Percentiles rank a stretch among this genome's conserved stretches.
These are phyloP conservation scores for Acipenser ruthenus DNA, from an alignment of 2,797 vertebrate species.

Conservation along the genomic window DNA sequence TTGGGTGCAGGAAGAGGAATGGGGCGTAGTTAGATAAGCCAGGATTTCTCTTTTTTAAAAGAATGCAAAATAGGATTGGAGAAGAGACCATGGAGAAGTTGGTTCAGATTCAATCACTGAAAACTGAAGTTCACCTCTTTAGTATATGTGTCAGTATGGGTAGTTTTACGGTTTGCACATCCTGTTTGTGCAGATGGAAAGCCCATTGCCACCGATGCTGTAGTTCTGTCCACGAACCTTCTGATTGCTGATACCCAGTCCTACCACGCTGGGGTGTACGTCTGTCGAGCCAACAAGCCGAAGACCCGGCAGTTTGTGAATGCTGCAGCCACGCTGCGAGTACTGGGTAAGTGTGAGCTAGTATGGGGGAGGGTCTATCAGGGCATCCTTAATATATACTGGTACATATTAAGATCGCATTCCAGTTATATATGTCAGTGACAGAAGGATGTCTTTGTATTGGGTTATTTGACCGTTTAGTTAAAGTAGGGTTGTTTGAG, in stretches of 20 bases:
- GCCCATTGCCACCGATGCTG: constrained; percentile 83
- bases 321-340: constrained; percentile 77
- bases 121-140: no score
- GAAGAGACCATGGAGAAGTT: no score
- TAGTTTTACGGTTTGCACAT: constrained; percentile 7
- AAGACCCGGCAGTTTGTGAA: constrained; percentile 83
- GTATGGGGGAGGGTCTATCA: neutral
- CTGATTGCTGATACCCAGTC: constrained; percentile 77
- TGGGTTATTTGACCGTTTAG: no score
- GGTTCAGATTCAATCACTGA: no score
- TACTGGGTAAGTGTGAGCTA: constrained; percentile 68
- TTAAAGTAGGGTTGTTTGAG: no score
- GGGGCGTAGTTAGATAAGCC: no score
- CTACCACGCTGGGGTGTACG: constrained; percentile 82
- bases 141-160: neutral
- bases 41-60: constrained; percentile 37
- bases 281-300: constrained; percentile 91
- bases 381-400: no score
- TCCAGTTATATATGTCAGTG: no score
- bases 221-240: constrained; percentile 84
- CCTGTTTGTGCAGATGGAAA: constrained; percentile 69
- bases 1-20: no score
- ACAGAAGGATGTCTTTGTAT: no score
- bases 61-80: no score
- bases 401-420: no score